These are phyloP conservation scores for Agonum fuliginosum DNA, from an alignment of 2,888 invertebrate genomes.

Conservation along the genomic window DNA sequence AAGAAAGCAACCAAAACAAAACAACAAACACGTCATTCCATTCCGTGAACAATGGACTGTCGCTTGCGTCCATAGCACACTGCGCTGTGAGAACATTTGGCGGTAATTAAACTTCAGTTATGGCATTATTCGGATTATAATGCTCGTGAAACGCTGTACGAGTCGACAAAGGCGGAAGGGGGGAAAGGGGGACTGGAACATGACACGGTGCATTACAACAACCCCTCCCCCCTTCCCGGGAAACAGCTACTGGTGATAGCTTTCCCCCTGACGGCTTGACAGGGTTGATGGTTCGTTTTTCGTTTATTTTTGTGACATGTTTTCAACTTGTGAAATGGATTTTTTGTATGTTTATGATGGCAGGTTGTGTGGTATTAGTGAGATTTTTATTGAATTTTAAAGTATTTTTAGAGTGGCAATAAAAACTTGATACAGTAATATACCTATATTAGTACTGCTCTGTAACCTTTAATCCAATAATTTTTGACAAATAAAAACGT, in stretches of 20 bases:
- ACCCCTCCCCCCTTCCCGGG: background rate
- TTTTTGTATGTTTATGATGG: background rate
- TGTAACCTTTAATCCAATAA: too few species aligned
- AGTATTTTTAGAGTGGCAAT: background rate
- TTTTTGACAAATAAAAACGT: too few species aligned
- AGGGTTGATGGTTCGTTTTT: conserved; percentile 17
- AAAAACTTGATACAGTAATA: too few species aligned
- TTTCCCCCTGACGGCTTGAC: background rate
- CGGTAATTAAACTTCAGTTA: conserved; percentile 56
- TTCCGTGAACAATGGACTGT: conserved; percentile 39
- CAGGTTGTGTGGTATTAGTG: background rate
- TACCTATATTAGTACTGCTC: too few species aligned
- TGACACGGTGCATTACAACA: conserved; percentile 37
- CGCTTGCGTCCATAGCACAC: conserved; percentile 39
- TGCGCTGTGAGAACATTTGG: conserved; percentile 47
- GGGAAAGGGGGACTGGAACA: background rate
- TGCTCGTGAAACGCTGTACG: conserved; percentile 26
- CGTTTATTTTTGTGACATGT: conserved; percentile 34
- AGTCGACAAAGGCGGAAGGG: background rate
- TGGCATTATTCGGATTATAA: conserved; percentile 56
- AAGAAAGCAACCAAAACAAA: conserved; percentile 24
- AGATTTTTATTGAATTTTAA: conserved; percentile 13
- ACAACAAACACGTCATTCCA: conserved; percentile 38
- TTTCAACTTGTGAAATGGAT: conserved; percentile 38
- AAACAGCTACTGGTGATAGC: background rate